Evolutionary conservation across 1,140 invertebrate genomes (phyloP), one percentile per base, ranked within the genome.

Genomic region (Drosophila nebulosa): DNA sequence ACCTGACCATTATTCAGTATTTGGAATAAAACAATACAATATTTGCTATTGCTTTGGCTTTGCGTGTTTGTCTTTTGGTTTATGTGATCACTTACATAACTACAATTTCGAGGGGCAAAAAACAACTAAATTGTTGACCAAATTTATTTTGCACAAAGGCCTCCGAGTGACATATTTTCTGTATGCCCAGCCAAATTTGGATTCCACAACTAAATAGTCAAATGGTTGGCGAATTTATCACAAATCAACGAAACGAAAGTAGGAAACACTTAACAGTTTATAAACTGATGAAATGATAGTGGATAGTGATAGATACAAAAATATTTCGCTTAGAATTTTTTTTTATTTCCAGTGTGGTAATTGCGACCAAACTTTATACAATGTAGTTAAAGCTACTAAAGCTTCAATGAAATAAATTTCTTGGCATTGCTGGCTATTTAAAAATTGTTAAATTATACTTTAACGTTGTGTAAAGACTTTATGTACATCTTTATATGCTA

Each of bases 71-170:
- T 36, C 24, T 61, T 63, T 74, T 36, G 24, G 50, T 55, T 64
- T 77, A 10, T 59, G 24, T 22, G 39, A 46, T 46, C 16, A 53
- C 32, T 35, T 64, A 55, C 50, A 58, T 52, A 9, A 18, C 60
- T 42, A 59, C 64, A 56, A 79, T 14, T 7, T 2, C 7, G 3
- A 10, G 9, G 39, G 16, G 16, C 3, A 18, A 9, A 18, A 18
- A 18, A 36, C 35, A 74, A 36, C 59, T 26, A 61, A 71, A 69
- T 69, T 69, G 74, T 67, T 78, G 79, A 64, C 64, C 71, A 79
- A 78, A 76, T 66, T 77, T 58, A 83, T 76, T 70, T 79, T 18
- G 74, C 84, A 50, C 59, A 50, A 66, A 67, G 70, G 65, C 65
- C 52, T 30, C 55, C 39, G 76, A 74, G 78, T 81, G 78, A 72